Base-by-base conservation (phyloP, 2,888 invertebrate species). In the Caradrina clavipalpis region DNA sequence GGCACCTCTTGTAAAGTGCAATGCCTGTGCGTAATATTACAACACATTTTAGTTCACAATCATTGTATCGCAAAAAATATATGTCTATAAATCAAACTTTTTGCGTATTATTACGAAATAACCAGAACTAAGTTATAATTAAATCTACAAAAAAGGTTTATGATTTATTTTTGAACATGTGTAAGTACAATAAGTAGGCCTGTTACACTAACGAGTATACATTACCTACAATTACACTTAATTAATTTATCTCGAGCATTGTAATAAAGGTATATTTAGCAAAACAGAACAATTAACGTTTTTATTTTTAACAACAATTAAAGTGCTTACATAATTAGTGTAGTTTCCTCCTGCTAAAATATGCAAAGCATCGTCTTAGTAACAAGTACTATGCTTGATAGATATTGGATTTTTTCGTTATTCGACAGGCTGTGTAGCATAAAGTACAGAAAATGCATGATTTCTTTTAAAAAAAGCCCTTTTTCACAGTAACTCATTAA, bases 221-320 rank as follows among this genome's bases (percentile, higher is more conserved):
- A 79, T 78, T 81, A 45, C 45, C 45, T 45, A 80, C 76, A 88
- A 87, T 88, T 87, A 84, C 61, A 80, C 73, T 80, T 78, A 80
- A 87, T 86, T 73, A 83, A 84, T 86, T 83, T 82, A 86, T 81
- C 70, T 80, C 69, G 75, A 54, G 59, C 74, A 79, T 66, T 45
- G 81, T 68, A 74, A 80, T 80, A 76, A 81, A 85, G 69, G 76
- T 85, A 86, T 83, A 85, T 87, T 85, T 83, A 86, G 81, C 82
- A 81, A 80, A 80, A 84, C 81, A 84, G 73, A 79, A 86, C 66
- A 84, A 85, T 84, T 83, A 84, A 76, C 73, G 73, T 82, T 82
- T 81, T 81, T 77, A 79, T 79, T 80, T 78, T 73, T 79, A 81
- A 75, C 75, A 75, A 54, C 79, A 73, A 86, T 81, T 79, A 72